phyloP scores from a whole-genome alignment of 1,140 invertebrate genomes.

The Drosophila lacertosa region DNA sequence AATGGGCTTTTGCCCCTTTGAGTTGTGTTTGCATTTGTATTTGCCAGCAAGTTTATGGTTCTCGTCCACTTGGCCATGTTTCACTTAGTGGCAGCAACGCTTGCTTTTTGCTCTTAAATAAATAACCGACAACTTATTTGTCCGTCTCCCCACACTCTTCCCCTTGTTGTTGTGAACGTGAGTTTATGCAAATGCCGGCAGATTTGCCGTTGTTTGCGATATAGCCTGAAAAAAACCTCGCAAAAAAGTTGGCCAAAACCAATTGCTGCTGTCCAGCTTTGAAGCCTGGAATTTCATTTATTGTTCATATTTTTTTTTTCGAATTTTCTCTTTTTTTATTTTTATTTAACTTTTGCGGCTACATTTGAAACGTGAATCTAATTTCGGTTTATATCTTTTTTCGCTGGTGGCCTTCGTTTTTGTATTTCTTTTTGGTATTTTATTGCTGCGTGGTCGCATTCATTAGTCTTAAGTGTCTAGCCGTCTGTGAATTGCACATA shows the following conservation, averaged over 20 bases:
- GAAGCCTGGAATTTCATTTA: slow-evolving; percentile 18
- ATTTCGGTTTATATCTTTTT: slow-evolving; percentile 25
- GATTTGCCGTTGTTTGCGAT: slow-evolving; percentile 41
- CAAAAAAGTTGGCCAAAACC: slow-evolving; percentile 1
- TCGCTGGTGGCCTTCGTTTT: slow-evolving; percentile 15
- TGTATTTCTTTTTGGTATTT: slow-evolving; percentile 40
- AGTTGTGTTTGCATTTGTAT: slow-evolving; percentile 28
- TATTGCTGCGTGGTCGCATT: slow-evolving; percentile 54
- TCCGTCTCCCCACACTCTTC: neutral
- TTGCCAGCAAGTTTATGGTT: slow-evolving; percentile 15
- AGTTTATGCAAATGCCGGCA: slow-evolving; percentile 59
- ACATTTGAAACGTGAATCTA: slow-evolving; percentile 49
- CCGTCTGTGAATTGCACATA: slow-evolving; percentile 62
- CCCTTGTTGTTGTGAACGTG: slow-evolving; percentile 27
- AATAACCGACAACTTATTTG: slow-evolving; percentile 28
- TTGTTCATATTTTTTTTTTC: neutral
- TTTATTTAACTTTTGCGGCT: slow-evolving; percentile 8
- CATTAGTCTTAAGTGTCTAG: slow-evolving; percentile 68
- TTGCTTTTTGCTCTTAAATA: slow-evolving; percentile 26
- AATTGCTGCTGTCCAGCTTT: slow-evolving; percentile 12
- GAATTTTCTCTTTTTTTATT: slow-evolving; percentile 1
- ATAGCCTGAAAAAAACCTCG: slow-evolving; percentile 25
- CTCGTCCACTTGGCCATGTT: slow-evolving; percentile 35
- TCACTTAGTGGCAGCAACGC: slow-evolving; percentile 42
- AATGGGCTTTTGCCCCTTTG: slow-evolving; percentile 17